Conservation (phyloP, 2,888 invertebrate genomes). For the Diadegma fenestrale region DNA sequence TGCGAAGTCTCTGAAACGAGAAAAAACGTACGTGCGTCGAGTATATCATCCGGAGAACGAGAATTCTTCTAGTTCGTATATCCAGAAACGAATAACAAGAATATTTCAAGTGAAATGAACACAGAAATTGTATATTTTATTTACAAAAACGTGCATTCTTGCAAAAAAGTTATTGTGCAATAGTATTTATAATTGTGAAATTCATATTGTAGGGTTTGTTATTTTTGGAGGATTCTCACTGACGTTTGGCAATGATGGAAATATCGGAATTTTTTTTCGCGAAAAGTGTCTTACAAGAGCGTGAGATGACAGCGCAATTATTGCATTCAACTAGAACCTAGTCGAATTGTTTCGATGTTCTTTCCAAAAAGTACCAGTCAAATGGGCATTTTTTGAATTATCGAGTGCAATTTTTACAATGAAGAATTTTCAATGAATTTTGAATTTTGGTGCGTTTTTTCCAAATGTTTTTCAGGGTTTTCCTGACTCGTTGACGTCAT, state of each 20-base stretch:
- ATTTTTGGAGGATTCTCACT: no score
- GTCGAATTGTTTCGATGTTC: no score
- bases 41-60: slow-evolving; percentile 23
- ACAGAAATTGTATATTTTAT: not conserved
- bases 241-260: no score
- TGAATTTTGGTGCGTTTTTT: not conserved
- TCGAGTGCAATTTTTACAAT: no score
- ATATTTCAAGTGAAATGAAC: slow-evolving; percentile 27
- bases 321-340: no score
- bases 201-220: no score
- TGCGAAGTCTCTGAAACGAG: slow-evolving; percentile 21
- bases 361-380: no score
- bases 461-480: not conserved
- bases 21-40: slow-evolving; percentile 36
- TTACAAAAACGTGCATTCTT: not conserved
- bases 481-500: not conserved
- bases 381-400: no score
- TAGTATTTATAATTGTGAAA: not conserved
- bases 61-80: slow-evolving; percentile 25
- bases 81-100: slow-evolving; percentile 18
- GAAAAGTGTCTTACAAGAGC: no score
- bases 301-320: no score
- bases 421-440: not conserved
- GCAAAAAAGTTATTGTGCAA: not conserved
- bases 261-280: no score